phyloP scores from a whole-genome alignment of 2,888 invertebrate species.

The Eretmocerus hayati region DNA sequence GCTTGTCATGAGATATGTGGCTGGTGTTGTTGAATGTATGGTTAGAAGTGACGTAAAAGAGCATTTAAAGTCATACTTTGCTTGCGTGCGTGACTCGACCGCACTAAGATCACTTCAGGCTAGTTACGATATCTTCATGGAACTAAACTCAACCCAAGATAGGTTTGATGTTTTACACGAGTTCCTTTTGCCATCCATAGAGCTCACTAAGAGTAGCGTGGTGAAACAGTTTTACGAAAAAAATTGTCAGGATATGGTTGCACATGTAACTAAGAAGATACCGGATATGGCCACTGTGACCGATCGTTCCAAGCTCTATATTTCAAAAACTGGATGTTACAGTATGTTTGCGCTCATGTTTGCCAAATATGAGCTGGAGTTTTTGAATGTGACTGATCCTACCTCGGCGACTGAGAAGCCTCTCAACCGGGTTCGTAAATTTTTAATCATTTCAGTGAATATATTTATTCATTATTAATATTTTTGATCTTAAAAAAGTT shows the following conservation, averaged over 20 bases:
- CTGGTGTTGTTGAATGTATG: slow-evolving; percentile 28
- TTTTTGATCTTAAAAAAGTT: no score
- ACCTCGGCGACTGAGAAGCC: background rate
- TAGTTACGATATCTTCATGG: slow-evolving; percentile 32
- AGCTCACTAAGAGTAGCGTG: slow-evolving; percentile 26
- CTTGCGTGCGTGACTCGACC: slow-evolving; percentile 22
- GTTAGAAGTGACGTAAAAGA: slow-evolving; percentile 28
- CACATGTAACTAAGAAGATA: slow-evolving; percentile 23
- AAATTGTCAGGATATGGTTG: slow-evolving; percentile 33
- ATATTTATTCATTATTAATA: no score
- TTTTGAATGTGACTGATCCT: background rate
- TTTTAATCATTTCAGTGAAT: no score
- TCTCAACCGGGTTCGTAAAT: slow-evolving; percentile 9
- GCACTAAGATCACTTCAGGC: slow-evolving; percentile 31
- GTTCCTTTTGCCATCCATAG: slow-evolving; percentile 40
- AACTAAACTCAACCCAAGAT: slow-evolving; percentile 22
- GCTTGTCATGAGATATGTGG: slow-evolving; percentile 30
- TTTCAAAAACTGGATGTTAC: slow-evolving; percentile 43
- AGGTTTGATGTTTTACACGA: slow-evolving; percentile 38
- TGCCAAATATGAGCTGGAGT: slow-evolving; percentile 27
- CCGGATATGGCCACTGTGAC: background rate
- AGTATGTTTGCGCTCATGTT: slow-evolving; percentile 43
- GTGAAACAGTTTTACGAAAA: slow-evolving; percentile 37
- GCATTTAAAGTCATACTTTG: slow-evolving; percentile 30
- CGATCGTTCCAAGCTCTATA: slow-evolving; percentile 30